Evolutionary conservation across 35 echinoderm and acorn worm genomes (phyloP).

Genomic region (Apostichopus californicus): DNA sequence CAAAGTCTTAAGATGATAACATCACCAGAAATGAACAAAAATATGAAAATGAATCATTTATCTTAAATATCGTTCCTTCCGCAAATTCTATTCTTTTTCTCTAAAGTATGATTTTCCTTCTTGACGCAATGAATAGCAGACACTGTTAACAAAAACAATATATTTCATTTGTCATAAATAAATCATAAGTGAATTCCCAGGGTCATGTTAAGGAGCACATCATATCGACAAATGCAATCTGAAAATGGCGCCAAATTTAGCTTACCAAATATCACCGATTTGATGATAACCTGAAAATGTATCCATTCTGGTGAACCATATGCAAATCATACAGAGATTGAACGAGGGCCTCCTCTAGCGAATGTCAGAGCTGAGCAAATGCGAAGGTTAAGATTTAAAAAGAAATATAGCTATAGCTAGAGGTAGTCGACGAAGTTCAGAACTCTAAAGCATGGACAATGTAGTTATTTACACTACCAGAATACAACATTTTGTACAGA

Average conservation of each 20-base stretch:
- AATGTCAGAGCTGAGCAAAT: too few species aligned
- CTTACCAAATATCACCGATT: neutral
- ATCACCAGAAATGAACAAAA: neutral
- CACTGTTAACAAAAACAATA: neutral
- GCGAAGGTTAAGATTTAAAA: too few species aligned
- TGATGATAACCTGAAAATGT: slow-evolving; percentile 6
- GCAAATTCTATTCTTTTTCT: neutral
- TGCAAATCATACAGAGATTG: too few species aligned
- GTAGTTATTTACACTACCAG: too few species aligned
- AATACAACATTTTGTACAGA: too few species aligned
- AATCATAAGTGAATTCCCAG: neutral
- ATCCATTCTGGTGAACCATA: too few species aligned
- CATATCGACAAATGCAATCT: neutral
- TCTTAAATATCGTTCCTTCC: neutral
- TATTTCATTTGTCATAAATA: neutral
- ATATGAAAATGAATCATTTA: neutral
- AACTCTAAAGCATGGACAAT: too few species aligned
- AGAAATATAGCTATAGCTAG: too few species aligned
- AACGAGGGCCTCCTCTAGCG: too few species aligned
- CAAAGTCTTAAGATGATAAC: neutral
- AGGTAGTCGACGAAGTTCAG: too few species aligned
- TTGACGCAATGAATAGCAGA: neutral
- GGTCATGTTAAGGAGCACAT: neutral
- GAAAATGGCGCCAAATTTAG: neutral
- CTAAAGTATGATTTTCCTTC: neutral